Percentiles rank a stretch among this genome's conserved stretches.
Evolutionary conservation across 2,797 vertebrate species (phyloP).

Genomic region (Hipposideros larvatus): DNA sequence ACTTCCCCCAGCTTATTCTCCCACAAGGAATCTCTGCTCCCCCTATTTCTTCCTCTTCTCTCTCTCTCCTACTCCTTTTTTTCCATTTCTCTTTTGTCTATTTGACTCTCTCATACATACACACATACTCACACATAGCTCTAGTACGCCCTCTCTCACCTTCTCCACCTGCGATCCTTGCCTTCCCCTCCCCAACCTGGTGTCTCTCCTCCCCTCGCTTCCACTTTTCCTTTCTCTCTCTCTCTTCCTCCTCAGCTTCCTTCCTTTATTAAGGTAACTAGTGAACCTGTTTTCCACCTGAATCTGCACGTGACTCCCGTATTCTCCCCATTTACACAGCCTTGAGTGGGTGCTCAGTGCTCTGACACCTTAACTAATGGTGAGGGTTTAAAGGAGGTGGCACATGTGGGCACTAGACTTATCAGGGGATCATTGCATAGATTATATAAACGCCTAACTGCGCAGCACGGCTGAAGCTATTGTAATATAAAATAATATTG

Average conservation of each 20-base stretch:
- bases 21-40: neutral
- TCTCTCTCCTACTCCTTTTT: neutral
- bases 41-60: neutral
- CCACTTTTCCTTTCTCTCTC: neutral
- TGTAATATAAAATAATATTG: too few species aligned
- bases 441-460: too few species aligned
- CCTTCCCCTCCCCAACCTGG: neutral
- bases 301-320: neutral
- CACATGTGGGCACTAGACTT: too few species aligned
- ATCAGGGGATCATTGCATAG: too few species aligned
- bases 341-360: neutral
- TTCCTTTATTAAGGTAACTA: neutral
- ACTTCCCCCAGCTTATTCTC: neutral
- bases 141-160: neutral
- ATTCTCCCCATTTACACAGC: neutral
- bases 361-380: neutral
- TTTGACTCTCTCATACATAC: neutral
- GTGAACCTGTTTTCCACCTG: neutral
- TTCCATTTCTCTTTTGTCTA: slow-evolving; percentile 11
- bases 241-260: neutral
- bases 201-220: neutral
- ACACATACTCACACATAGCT: accelerated
- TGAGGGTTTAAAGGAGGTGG: neutral
- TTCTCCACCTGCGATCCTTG: neutral
- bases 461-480: too few species aligned